Conservation (phyloP, 2,113 vertebrate species). For the Halichoerus grypus region DNA sequence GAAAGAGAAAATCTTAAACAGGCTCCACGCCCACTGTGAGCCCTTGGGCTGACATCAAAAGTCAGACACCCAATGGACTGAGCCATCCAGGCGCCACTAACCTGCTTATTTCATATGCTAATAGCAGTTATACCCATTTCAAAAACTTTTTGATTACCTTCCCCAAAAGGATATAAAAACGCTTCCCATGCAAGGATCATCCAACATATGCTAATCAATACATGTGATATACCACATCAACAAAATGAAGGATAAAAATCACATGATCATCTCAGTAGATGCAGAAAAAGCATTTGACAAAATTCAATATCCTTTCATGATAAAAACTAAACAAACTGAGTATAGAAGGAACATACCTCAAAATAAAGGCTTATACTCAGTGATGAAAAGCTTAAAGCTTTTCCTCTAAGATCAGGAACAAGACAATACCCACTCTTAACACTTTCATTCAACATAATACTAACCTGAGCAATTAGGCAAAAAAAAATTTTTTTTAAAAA, state of each 20-base stretch:
- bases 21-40: background rate
- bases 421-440: background rate
- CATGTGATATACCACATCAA: background rate
- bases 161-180: background rate
- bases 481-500: background rate
- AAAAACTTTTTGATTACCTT: background rate
- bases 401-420: background rate
- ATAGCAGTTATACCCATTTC: background rate
- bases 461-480: background rate
- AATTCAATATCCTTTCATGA: background rate
- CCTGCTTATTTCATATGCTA: constrained; percentile 11
- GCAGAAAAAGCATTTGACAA: background rate
- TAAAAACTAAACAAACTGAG: background rate
- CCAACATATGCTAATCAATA: background rate
- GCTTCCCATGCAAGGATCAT: background rate
- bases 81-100: background rate
- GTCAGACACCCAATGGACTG: background rate
- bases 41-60: background rate
- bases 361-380: background rate
- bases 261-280: background rate
- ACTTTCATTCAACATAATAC: background rate
- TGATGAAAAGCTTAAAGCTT: background rate
- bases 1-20: background rate
- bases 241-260: constrained; percentile 17
- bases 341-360: background rate